These are phyloP conservation scores for Campylomormyrus tamandua DNA, from an alignment of 2,113 vertebrate genomes.

Conservation along the genomic window DNA sequence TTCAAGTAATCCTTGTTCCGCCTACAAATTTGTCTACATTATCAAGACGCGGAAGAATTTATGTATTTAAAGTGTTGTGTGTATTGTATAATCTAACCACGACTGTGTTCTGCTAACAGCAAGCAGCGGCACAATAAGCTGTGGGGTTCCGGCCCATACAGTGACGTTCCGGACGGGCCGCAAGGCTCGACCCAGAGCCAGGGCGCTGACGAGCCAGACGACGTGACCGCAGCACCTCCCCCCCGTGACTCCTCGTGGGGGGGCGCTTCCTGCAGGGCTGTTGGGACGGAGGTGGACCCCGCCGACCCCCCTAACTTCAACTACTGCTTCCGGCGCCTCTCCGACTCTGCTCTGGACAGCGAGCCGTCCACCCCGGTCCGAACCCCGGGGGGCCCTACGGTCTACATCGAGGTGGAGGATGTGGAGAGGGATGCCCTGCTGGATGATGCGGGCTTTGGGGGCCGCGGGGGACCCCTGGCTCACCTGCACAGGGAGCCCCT, in stretches of 20 bases:
- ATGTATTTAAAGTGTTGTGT: background rate
- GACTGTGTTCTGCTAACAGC: constrained; percentile 47
- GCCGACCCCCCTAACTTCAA: constrained; percentile 65
- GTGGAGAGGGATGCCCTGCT: constrained; percentile 68
- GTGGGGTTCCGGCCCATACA: constrained; percentile 72
- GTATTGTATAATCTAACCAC: background rate
- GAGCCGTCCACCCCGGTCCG: constrained; percentile 55
- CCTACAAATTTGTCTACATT: background rate
- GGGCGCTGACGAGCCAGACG: constrained; percentile 38
- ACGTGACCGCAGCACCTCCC: constrained; percentile 43
- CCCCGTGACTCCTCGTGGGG: constrained; percentile 53
- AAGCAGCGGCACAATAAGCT: constrained; percentile 94
- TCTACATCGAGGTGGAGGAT: constrained; percentile 70
- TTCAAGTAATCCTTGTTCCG: background rate
- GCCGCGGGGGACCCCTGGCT: constrained; percentile 38
- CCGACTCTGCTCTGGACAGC: constrained; percentile 75
- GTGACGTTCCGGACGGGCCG: constrained; percentile 56
- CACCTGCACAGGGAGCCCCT: constrained; percentile 56
- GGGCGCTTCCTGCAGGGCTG: constrained; percentile 51
- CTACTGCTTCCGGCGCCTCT: constrained; percentile 80
- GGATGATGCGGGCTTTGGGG: constrained; percentile 55
- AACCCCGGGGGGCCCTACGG: constrained; percentile 51
- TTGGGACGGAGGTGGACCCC: constrained; percentile 61
- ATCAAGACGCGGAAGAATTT: background rate
- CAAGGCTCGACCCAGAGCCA: constrained; percentile 44